A percentile compares a stretch with the other conserved stretches of the same genome.
Evolutionary conservation across 2,888 invertebrate genomes (phyloP).

Genomic region (Harpalus rubripes): DNA sequence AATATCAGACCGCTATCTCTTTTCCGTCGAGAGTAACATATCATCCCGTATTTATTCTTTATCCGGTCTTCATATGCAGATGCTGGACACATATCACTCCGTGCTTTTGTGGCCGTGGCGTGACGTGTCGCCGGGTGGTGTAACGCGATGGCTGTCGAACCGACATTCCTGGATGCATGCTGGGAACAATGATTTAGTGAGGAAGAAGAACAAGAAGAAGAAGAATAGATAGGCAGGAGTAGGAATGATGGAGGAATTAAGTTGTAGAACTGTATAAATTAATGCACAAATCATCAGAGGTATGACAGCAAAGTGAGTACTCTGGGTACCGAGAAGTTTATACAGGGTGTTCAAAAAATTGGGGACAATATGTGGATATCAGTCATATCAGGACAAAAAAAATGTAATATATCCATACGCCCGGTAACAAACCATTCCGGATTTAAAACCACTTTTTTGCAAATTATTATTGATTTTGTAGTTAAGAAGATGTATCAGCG

Average conservation of each 20-base stretch:
- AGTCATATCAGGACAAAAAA: too few relatives aligned
- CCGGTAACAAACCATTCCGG: too few relatives aligned
- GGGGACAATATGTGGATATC: too few relatives aligned
- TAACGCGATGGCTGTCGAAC: not conserved
- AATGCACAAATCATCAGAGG: too few relatives aligned
- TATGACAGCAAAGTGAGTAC: too few relatives aligned
- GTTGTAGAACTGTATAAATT: not conserved
- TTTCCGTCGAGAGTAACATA: not conserved
- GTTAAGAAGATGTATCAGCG: too few relatives aligned
- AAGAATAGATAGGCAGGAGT: not conserved
- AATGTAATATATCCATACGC: too few relatives aligned
- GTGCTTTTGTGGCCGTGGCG: slow-evolving; percentile 3
- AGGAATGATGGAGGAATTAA: not conserved
- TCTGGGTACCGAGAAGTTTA: too few relatives aligned
- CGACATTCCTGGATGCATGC: not conserved
- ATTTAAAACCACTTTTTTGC: too few relatives aligned
- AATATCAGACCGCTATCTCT: not conserved
- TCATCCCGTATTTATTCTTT: not conserved
- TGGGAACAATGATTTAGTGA: not conserved
- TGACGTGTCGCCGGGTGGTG: slow-evolving; percentile 9
- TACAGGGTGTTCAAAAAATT: too few relatives aligned
- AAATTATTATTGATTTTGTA: too few relatives aligned
- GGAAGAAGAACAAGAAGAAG: not conserved
- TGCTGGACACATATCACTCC: slow-evolving; percentile 9
- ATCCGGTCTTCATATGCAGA: slow-evolving; percentile 13